Evolutionary conservation across 1,140 invertebrate species (phyloP).

Genomic region (Eubasilissa regina): DNA sequence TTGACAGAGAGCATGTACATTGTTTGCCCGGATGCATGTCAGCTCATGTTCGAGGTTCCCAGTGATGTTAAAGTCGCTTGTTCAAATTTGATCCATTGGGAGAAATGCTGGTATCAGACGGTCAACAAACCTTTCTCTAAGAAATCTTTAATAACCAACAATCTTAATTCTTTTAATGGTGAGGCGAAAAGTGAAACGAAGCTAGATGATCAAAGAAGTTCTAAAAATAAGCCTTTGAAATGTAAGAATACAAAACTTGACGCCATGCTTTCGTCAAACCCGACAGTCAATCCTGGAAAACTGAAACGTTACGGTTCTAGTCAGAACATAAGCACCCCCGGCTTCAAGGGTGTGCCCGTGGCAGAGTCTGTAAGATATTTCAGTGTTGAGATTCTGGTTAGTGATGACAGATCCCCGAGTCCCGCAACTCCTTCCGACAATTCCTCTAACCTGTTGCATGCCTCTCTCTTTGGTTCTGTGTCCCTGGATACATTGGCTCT

Average conservation of each 20-base stretch:
- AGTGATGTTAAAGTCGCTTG: conserved; percentile 62
- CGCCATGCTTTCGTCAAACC: not conserved
- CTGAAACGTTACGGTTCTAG: conserved; percentile 40
- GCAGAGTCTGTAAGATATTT: conserved; percentile 47
- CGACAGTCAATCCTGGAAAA: not conserved
- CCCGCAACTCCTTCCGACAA: conserved; percentile 37
- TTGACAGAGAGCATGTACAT: conserved; percentile 56
- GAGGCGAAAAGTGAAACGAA: conserved; percentile 47
- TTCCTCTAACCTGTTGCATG: conserved; percentile 49
- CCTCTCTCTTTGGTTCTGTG: conserved; percentile 53
- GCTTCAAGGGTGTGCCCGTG: conserved; percentile 2
- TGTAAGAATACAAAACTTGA: conserved; percentile 31
- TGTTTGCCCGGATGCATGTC: conserved; percentile 55
- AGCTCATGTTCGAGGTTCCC: conserved; percentile 51
- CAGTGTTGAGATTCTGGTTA: conserved; percentile 52
- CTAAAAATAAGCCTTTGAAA: conserved; percentile 27
- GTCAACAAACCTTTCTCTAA: conserved; percentile 28
- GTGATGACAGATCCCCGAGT: conserved; percentile 5
- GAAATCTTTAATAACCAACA: conserved; percentile 11
- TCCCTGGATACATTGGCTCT: conserved; percentile 54
- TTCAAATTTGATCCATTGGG: conserved; percentile 70
- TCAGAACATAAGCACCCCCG: conserved; percentile 37
- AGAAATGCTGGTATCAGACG: conserved; percentile 64
- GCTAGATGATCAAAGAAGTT: conserved; percentile 27
- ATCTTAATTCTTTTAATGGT: conserved; percentile 1